Evolutionary conservation across 2,113 vertebrate genomes (phyloP).

Genomic region (Thamnophis sirtalis): DNA sequence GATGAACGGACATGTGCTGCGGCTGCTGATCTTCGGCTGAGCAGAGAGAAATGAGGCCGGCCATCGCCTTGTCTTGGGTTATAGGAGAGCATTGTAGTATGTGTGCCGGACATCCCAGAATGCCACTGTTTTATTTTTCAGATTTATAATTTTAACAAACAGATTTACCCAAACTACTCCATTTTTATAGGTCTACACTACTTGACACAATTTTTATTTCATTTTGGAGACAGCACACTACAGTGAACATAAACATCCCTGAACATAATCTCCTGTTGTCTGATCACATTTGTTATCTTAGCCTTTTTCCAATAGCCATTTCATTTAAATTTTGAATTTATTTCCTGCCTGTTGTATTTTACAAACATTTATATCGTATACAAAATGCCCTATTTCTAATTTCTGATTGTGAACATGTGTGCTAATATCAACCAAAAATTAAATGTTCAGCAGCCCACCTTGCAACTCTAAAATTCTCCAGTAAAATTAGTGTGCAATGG

Average conservation of each 20-base stretch:
- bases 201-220: not conserved
- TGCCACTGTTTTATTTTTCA: not conserved
- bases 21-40: not conserved
- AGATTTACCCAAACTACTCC: not conserved
- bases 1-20: too few species aligned
- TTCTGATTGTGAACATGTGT: not conserved
- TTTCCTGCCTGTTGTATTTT: not conserved
- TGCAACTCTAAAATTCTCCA: not conserved
- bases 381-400: not conserved
- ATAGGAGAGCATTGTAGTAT: not conserved
- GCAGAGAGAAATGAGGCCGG: too few species aligned
- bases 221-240: not conserved
- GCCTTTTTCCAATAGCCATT: not conserved
- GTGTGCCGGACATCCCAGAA: not conserved
- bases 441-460: not conserved
- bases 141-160: not conserved
- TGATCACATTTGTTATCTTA: not conserved
- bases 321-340: not conserved
- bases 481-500: not conserved
- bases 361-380: not conserved
- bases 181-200: not conserved
- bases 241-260: not conserved
- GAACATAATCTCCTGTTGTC: not conserved
- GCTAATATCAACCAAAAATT: not conserved
- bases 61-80: not conserved